Evolutionary conservation across 2,797 vertebrate genomes (phyloP).

Genomic region (Chaetodon trifasciatus): DNA sequence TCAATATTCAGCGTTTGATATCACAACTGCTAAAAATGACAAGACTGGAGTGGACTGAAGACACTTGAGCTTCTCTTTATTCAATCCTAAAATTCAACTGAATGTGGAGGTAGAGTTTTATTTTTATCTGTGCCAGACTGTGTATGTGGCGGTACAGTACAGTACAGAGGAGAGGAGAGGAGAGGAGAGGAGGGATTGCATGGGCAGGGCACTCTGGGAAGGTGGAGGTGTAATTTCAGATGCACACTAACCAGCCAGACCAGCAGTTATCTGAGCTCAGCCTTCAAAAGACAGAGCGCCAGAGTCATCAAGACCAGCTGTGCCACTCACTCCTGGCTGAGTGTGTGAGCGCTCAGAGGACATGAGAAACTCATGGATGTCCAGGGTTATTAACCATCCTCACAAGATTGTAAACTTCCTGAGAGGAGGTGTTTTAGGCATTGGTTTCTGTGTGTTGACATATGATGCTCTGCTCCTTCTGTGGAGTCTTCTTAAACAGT

Average conservation of each 20-base stretch:
- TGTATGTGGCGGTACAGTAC: conserved; percentile 27
- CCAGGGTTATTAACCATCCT: conserved; percentile 51
- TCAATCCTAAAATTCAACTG: conserved; percentile 7
- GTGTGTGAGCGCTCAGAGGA: conserved; percentile 28
- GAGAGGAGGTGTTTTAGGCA: conserved; percentile 14
- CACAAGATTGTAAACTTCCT: conserved; percentile 52
- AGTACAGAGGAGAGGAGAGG: conserved; percentile 1
- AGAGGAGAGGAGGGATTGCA: conserved; percentile 10
- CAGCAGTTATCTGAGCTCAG: conserved; percentile 79
- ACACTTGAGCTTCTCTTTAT: conserved; percentile 18
- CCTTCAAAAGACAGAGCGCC: conserved; percentile 62
- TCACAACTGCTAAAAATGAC: not conserved
- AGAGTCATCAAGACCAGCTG: conserved; percentile 77
- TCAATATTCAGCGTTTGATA: not conserved
- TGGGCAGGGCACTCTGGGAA: conserved; percentile 57
- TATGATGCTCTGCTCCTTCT: not conserved
- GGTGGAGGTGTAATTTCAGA: conserved; percentile 83
- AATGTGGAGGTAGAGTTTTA: conserved; percentile 19
- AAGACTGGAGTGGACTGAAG: not conserved
- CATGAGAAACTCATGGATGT: conserved; percentile 54
- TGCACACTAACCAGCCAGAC: conserved; percentile 63
- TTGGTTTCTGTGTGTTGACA: conserved; percentile 7
- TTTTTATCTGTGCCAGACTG: conserved; percentile 26
- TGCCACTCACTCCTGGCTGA: conserved; percentile 78
- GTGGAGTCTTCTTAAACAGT: conserved; percentile 28